Conservation (phyloP, 2,888 invertebrate genomes). For the Cerastis rubricosa region DNA sequence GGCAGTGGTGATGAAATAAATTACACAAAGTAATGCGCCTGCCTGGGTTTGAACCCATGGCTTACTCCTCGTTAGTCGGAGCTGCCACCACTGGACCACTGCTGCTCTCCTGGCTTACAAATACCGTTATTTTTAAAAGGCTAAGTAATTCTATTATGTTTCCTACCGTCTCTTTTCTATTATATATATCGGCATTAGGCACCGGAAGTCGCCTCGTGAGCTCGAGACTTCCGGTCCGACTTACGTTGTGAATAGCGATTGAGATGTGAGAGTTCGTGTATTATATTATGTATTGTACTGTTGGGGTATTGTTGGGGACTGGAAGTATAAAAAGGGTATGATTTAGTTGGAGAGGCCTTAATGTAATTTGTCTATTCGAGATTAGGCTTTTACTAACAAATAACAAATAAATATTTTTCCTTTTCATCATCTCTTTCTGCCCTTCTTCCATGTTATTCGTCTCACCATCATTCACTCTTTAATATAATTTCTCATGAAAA, state of each 20-base stretch:
- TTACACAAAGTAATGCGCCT: too few species aligned
- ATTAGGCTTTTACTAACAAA: background rate
- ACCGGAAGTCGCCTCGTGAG: slow-evolving; percentile 47
- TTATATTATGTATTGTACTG: slow-evolving; percentile 39
- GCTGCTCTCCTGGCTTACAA: background rate
- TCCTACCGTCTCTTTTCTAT: slow-evolving; percentile 32
- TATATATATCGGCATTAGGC: slow-evolving; percentile 35
- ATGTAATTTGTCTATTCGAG: background rate
- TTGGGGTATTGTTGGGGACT: slow-evolving; percentile 25
- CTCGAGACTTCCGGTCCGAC: slow-evolving; percentile 43
- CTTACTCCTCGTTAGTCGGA: too few species aligned
- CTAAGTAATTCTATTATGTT: slow-evolving; percentile 24
- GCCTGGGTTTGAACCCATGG: too few species aligned
- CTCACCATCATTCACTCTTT: too few species aligned
- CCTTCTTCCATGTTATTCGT: too few species aligned
- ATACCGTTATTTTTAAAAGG: background rate
- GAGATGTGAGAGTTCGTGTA: slow-evolving; percentile 21
- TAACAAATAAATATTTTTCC: background rate
- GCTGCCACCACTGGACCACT: too few species aligned
- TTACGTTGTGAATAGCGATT: slow-evolving; percentile 50
- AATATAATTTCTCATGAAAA: background rate
- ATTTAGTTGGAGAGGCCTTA: background rate
- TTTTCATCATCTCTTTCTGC: background rate
- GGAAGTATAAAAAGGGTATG: background rate
- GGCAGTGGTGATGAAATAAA: too few species aligned